Evolutionary conservation across 1,140 invertebrate genomes (phyloP).

Genomic region (Nasonia giraulti): DNA sequence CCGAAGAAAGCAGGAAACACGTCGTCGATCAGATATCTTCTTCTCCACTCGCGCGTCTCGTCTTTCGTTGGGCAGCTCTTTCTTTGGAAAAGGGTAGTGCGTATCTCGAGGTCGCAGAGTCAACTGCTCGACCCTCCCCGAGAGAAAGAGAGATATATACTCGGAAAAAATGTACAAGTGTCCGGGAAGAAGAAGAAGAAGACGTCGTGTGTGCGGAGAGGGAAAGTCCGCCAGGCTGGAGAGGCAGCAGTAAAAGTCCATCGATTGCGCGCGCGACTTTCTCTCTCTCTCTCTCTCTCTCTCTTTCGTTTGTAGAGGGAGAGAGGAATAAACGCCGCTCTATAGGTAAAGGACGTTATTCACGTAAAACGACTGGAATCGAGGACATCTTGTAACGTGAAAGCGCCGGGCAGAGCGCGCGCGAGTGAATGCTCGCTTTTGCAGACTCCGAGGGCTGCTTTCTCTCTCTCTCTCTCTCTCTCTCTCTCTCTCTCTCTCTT

Average conservation of each 20-base stretch:
- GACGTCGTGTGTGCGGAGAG: neutral
- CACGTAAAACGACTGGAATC: constrained; percentile 38
- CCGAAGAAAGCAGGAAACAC: constrained; percentile 5
- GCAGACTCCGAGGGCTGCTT: neutral
- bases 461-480: too few relatives aligned
- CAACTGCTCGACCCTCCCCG: neutral
- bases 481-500: neutral
- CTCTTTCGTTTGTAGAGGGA: neutral
- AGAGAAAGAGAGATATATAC: neutral
- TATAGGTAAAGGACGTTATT: constrained; percentile 25
- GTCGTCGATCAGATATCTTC: constrained; percentile 15
- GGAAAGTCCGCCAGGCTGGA: neutral
- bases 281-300: neutral
- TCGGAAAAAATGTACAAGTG: constrained; percentile 8
- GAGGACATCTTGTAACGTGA: constrained; percentile 29
- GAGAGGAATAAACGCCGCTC: neutral
- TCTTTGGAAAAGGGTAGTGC: neutral
- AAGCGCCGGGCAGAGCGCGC: neutral
- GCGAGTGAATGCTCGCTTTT: neutral
- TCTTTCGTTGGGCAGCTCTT: constrained; percentile 3
- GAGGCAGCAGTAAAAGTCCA: constrained; percentile 26
- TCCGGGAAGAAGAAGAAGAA: neutral
- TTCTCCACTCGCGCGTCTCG: neutral
- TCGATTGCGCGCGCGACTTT: neutral
- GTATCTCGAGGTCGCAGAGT: constrained; percentile 13